Evolutionary conservation across 2,797 vertebrate genomes (phyloP).

Genomic region (Danio choprae): DNA sequence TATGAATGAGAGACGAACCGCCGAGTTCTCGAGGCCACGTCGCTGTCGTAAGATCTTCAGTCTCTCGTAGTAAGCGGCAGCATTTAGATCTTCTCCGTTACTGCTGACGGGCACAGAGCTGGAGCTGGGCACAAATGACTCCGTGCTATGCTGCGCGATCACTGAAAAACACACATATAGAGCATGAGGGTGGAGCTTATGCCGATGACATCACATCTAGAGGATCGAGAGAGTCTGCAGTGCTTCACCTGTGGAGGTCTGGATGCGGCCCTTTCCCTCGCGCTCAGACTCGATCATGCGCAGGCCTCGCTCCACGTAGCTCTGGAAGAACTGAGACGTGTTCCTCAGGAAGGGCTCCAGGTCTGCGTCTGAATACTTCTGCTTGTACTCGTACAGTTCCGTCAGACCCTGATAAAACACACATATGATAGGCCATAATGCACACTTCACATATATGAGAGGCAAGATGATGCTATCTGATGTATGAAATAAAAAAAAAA

Average conservation of each 20-base stretch:
- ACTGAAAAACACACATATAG: constrained; percentile 71
- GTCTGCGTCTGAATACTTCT: constrained; percentile 95
- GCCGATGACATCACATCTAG: background rate
- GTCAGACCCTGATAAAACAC: constrained; percentile 86
- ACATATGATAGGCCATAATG: background rate
- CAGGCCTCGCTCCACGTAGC: constrained; percentile 97
- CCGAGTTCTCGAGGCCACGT: constrained; percentile 91
- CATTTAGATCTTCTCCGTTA: constrained; percentile 91
- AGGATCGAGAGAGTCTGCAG: background rate
- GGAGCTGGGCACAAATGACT: constrained; percentile 68
- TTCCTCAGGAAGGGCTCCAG: constrained; percentile 96
- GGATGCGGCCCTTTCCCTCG: constrained; percentile 89
- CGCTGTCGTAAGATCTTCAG: constrained; percentile 96
- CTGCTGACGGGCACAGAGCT: constrained; percentile 76
- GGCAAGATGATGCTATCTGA: too few relatives aligned
- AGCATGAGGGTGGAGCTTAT: background rate
- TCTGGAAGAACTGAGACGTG: constrained; percentile 98
- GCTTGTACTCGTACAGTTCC: constrained; percentile 97
- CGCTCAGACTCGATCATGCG: constrained; percentile 94
- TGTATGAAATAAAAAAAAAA: too few relatives aligned
- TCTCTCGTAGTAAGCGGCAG: constrained; percentile 94
- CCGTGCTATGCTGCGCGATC: constrained; percentile 85
- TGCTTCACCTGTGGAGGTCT: constrained; percentile 83
- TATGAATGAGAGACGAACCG: constrained; percentile 75
- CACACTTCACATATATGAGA: too few relatives aligned